Conservation (phyloP, 2,113 vertebrate species). For the Dasypus novemcinctus region DNA sequence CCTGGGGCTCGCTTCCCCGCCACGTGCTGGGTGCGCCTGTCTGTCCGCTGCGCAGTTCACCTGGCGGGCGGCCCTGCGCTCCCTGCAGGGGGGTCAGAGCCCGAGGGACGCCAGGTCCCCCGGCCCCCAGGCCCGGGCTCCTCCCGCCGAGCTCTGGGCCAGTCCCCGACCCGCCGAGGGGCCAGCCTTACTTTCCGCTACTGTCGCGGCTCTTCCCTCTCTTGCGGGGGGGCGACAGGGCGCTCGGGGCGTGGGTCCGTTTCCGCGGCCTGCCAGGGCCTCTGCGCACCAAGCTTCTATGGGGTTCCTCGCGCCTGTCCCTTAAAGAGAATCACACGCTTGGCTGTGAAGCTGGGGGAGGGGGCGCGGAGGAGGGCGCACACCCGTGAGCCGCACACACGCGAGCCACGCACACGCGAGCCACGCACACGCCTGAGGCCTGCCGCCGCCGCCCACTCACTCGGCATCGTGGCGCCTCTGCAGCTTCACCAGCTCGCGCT, state of each 20-base stretch:
- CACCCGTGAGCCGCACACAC: background rate
- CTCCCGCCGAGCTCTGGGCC: constrained; percentile 69
- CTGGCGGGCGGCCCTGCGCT: constrained; percentile 6
- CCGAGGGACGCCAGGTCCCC: constrained; percentile 49
- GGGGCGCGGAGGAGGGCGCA: constrained; percentile 51
- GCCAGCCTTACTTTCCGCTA: constrained; percentile 92
- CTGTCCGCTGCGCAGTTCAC: accelerated
- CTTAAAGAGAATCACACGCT: constrained; percentile 90
- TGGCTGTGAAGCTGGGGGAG: constrained; percentile 83
- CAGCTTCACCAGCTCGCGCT: constrained; percentile 93
- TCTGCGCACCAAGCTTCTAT: constrained; percentile 91
- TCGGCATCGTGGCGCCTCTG: constrained; percentile 92
- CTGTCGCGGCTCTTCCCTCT: constrained; percentile 91
- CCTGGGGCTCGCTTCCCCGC: background rate
- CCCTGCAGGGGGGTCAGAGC: constrained; percentile 35
- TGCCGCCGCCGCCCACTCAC: constrained; percentile 83
- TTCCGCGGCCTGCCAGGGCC: constrained; percentile 97
- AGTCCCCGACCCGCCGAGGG: constrained; percentile 82
- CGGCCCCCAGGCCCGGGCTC: constrained; percentile 28
- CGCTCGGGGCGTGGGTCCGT: constrained; percentile 90
- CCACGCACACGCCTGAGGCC: background rate
- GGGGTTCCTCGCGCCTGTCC: constrained; percentile 94
- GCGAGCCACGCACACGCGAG: constrained; percentile 30
- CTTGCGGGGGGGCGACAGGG: constrained; percentile 88
- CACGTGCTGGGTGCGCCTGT: background rate